Percentiles rank a stretch among this genome's conserved stretches.
phyloP scores from a whole-genome alignment of 2,113 vertebrate genomes.

The Pycnonotus jocosus region DNA sequence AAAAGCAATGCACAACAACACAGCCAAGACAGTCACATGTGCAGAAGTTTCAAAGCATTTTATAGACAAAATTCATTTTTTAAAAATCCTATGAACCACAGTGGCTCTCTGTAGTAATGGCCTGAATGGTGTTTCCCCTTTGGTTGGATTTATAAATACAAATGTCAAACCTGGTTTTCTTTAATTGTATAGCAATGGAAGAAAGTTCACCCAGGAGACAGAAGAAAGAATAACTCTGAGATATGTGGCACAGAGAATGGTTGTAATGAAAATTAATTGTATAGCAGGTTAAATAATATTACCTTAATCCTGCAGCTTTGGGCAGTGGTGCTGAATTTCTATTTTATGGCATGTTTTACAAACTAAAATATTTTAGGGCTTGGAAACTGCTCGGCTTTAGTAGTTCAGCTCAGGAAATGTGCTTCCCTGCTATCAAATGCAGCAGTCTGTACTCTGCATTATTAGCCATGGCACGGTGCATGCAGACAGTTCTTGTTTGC shows the following conservation, averaged over 20 bases:
- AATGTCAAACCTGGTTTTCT: constrained; percentile 53
- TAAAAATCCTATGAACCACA: neutral
- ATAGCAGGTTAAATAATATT: constrained; percentile 68
- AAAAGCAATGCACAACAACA: neutral
- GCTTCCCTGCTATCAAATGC: constrained; percentile 48
- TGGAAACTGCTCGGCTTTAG: constrained; percentile 6
- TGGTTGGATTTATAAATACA: constrained; percentile 22
- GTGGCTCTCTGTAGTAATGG: neutral
- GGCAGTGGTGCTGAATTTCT: constrained; percentile 59
- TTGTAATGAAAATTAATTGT: constrained; percentile 68
- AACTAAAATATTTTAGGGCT: constrained; percentile 58
- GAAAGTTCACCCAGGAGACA: constrained; percentile 62
- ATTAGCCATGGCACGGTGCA: constrained; percentile 12
- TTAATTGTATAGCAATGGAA: constrained; percentile 58
- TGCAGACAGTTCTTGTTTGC: constrained; percentile 53
- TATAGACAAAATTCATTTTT: neutral
- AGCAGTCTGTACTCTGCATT: neutral
- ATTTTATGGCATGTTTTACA: constrained; percentile 67
- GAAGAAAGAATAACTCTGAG: constrained; percentile 57
- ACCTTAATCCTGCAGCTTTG: constrained; percentile 70
- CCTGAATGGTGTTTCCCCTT: neutral
- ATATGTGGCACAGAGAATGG: constrained; percentile 34
- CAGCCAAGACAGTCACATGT: neutral
- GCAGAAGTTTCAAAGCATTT: neutral
- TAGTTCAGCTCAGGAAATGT: constrained; percentile 59